Conservation (phyloP, 2,113 vertebrate genomes). For the Morone saxatilis region DNA sequence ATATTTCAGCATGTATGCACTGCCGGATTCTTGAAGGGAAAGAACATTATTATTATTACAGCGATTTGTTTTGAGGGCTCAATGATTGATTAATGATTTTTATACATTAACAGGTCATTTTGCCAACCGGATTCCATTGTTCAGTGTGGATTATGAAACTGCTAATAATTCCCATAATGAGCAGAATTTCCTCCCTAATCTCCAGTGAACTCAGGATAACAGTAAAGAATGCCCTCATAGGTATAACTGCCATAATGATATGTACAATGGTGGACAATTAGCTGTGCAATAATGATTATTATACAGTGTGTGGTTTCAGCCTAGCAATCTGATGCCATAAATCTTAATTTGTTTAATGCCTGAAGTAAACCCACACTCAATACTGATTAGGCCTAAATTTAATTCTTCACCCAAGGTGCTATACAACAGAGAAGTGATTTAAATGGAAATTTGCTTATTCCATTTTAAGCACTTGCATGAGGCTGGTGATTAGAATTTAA, state of each 20-base stretch:
- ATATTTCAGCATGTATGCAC: conserved; percentile 37
- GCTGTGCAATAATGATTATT: conserved; percentile 65
- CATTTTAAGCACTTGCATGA: conserved; percentile 60
- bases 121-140: conserved; percentile 39
- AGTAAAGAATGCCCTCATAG: conserved; percentile 58
- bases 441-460: conserved; percentile 77
- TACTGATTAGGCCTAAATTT: conserved; percentile 72
- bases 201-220: conserved; percentile 36
- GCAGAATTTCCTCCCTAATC: conserved; percentile 38
- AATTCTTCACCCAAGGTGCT: conserved; percentile 72
- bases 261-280: conserved; percentile 73
- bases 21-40: conserved; percentile 23
- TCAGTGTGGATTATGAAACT: conserved; percentile 34
- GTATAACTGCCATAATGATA: conserved; percentile 61
- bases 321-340: conserved; percentile 61
- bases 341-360: conserved; percentile 79
- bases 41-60: conserved; percentile 6
- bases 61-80: background rate
- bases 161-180: conserved; percentile 59
- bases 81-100: too few relatives aligned
- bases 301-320: conserved; percentile 62
- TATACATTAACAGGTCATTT: conserved; percentile 27
- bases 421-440: conserved; percentile 65
- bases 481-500: conserved; percentile 68
- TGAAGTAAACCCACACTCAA: conserved; percentile 70